Conservation (phyloP, 2,888 invertebrate genomes). For the Cephalotes varians region DNA sequence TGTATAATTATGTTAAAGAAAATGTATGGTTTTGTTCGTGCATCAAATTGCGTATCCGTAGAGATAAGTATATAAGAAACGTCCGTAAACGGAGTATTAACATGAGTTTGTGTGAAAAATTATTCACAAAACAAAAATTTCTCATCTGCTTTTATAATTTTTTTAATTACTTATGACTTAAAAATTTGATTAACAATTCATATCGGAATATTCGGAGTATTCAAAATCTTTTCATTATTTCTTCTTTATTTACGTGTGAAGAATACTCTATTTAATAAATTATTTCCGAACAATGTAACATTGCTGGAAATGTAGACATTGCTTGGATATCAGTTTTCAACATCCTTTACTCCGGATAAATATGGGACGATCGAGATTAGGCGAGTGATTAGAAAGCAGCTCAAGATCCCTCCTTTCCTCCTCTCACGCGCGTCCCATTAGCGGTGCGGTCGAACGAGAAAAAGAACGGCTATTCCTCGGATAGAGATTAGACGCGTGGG, state of each 20-base stretch:
- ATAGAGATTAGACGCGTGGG: conserved; percentile 49
- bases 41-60: no score
- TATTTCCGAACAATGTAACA: background rate
- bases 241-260: background rate
- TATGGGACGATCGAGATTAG: conserved; percentile 19
- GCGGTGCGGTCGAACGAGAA: conserved; percentile 23
- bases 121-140: background rate
- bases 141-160: background rate
- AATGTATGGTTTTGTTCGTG: no score
- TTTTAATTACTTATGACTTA: conserved; percentile 5
- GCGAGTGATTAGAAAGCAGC: conserved; percentile 18
- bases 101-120: background rate
- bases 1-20: no score
- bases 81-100: no score
- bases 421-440: conserved; percentile 30
- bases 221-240: background rate
- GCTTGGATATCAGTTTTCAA: background rate
- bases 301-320: background rate
- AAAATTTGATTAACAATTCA: background rate
- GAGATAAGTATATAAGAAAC: no score
- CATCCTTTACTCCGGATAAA: background rate
- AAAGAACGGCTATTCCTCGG: conserved; percentile 13
- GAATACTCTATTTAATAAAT: background rate
- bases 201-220: background rate
- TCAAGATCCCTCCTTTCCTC: conserved; percentile 1